Percentiles rank a stretch among this genome's conserved stretches.
Evolutionary conservation across 2,797 vertebrate species (phyloP).

Genomic region (Dendrocincla fuliginosa): DNA sequence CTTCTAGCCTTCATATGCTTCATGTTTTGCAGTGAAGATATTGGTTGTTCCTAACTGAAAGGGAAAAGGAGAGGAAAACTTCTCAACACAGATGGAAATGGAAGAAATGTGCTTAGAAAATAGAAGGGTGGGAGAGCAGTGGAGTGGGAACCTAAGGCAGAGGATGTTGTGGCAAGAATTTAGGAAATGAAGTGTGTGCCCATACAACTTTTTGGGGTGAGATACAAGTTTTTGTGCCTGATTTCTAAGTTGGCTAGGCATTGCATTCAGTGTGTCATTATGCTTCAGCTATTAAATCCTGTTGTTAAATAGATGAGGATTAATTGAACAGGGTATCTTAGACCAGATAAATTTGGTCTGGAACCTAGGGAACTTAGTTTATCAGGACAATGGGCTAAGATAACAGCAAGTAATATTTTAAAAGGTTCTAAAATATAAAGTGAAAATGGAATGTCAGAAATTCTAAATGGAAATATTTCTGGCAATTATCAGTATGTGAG

Average conservation of each 20-base stretch:
- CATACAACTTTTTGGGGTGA: not conserved
- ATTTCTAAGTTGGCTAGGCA: not conserved
- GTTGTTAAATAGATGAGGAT: not conserved
- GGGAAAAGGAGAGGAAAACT: not conserved
- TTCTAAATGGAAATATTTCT: not conserved
- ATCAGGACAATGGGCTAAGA: not conserved
- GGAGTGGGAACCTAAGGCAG: rapidly evolving
- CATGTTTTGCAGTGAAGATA: not conserved
- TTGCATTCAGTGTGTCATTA: not conserved
- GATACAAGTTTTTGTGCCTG: not conserved
- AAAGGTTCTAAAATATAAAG: not conserved
- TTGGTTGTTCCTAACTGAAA: not conserved
- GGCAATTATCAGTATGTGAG: not conserved
- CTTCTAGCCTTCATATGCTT: not conserved
- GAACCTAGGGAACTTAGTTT: not conserved
- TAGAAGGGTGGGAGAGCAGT: not conserved
- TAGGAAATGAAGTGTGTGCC: not conserved
- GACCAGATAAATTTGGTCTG: slow-evolving; percentile 4
- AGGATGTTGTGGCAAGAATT: not conserved
- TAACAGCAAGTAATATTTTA: not conserved
- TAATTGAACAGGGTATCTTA: not conserved
- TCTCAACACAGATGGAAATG: not conserved
- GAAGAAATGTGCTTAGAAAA: not conserved
- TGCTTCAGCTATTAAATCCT: not conserved
- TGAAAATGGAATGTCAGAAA: not conserved